Base-by-base conservation (phyloP, 2,888 invertebrate species). In the Anarsia innoxiella region DNA sequence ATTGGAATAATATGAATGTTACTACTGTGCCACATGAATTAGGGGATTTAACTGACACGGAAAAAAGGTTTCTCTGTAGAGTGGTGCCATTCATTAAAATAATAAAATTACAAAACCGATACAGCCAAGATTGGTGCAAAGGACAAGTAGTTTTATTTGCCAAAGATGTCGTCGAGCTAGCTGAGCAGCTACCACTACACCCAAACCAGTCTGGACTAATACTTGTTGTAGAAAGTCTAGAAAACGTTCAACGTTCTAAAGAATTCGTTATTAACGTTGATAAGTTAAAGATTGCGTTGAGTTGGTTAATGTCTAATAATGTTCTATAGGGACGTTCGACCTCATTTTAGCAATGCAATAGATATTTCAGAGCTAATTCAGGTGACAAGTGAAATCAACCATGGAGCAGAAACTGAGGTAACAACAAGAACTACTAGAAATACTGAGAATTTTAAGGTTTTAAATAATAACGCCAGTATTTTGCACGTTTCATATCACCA, bases 71-170 rank as follows among this genome's bases (percentile, higher is more conserved):
- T n/a, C 5, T 30, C 2, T 30, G 10, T n/a, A 13, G 30, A 2
- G n/a, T 30, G 9, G 11, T 10, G 14, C 30, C 30, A 2, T 30
- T 30, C 14, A 4, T 30, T 2, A 30, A 27, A 12, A n/a, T 27
- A 3, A 12, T 27, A 2, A 3, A n/a, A 3, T 9, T 27, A 3
- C 2, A n/a, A 5, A n/a, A 5, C 10, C 15, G 15, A 14, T 30
- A 30, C 15, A 5, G 30, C 2, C 30, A 30, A 15, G 2, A 14
- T 2, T 2, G 30, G 2, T 30, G 5, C 14, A 30, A 30, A 2
- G 23, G 31, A 12, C 12, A 31, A 9, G 31, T 10, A 31, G 13
- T 31, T 33, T 33, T 29, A 32, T 41, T 38, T 32, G 35, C 33
- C 12, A 12, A 9, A 6, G 12, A 31, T 16, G 32, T 23, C 10